Base-by-base conservation (phyloP, 2,797 vertebrate genomes). In the Dryobates pubescens region DNA sequence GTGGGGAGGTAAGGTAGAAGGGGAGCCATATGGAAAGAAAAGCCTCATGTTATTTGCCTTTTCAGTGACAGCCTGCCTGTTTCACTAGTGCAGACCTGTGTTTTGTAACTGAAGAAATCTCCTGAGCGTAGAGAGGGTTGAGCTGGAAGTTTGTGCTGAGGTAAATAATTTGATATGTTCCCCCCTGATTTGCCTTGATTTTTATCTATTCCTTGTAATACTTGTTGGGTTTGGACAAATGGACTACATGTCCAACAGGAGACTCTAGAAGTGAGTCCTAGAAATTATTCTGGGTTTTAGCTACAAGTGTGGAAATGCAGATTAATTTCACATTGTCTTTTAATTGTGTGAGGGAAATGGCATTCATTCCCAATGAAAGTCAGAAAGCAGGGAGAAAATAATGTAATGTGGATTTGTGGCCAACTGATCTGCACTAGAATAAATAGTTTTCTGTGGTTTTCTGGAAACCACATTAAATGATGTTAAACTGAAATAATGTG, bases 401-500 rank as follows among this genome's bases (percentile, higher is more conserved):
- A 16, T 81, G 56, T 49, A 59, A 64, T 73, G 49, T 76, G 63
- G 53, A 63, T 88, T 91, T 86, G 71, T 82, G 78, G 58, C 74
- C 0, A 6, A 2, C 32, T 92, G 72, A 88, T 71, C 34, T 84
- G 22, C 17, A 32, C 23, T 64, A 77, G 62, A 77, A 58, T 76
- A 82, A 83, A 36, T 11, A 47, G 26, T 77, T 90, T 89, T 84
- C 64, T 93, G 64, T 79, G 92, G 61, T 86, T 96, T 93, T 70
- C 65, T 92, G 47, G 32, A 91, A 94, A 94, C 81, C 68, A 69
- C 82, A 59, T 77, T 74, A 82, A 86, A 82, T 88, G 13, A 57
- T 29, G 68, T 89, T 51, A 69, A 87, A 78, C 43, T 89, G 41
- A 93, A 95, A 77, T 90, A 89, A 95, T 93, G 63, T 78, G 79